These are phyloP conservation scores for Dyspetes luteomarginatus DNA, from an alignment of 2,888 invertebrate species.

Conservation along the genomic window DNA sequence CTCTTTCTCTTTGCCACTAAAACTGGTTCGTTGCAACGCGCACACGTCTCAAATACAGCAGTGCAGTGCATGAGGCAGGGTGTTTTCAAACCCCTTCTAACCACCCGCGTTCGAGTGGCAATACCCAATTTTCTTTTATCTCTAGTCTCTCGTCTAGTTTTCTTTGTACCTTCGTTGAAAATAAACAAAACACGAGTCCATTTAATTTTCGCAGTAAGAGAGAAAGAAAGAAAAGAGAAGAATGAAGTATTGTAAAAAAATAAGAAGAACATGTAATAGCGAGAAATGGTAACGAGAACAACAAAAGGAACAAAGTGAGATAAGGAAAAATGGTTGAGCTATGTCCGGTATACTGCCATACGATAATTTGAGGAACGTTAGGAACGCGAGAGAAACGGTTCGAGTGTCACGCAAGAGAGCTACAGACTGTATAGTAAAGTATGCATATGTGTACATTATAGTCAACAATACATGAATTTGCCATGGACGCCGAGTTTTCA, in stretches of 20 bases:
- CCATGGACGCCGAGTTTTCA: conserved; percentile 32
- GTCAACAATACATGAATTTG: conserved; percentile 14
- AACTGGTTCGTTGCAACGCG: conserved; percentile 56
- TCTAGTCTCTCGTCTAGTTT: conserved; percentile 19
- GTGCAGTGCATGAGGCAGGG: conserved; percentile 6
- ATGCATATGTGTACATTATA: not conserved
- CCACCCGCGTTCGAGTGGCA: conserved; percentile 11
- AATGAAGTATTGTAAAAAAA: not conserved
- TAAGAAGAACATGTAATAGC: not conserved
- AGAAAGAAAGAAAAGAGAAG: not conserved
- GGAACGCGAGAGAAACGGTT: conserved; percentile 41
- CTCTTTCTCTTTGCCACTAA: conserved; percentile 37
- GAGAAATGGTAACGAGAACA: not conserved
- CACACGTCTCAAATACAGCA: conserved; percentile 20
- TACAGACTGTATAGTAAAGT: not conserved
- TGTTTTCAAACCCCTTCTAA: conserved; percentile 27
- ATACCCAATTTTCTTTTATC: conserved; percentile 36
- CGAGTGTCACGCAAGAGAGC: conserved; percentile 52
- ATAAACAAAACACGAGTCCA: conserved; percentile 21
- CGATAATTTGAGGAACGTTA: conserved; percentile 51
- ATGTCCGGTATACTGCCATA: conserved; percentile 1
- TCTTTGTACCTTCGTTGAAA: too few species aligned
- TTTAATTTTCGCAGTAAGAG: conserved; percentile 24
- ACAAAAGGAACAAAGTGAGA: not conserved
- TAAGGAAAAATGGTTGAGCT: conserved; percentile 10